Base-by-base conservation (phyloP, 2,888 invertebrate genomes). In the Cheilosia soror region DNA sequence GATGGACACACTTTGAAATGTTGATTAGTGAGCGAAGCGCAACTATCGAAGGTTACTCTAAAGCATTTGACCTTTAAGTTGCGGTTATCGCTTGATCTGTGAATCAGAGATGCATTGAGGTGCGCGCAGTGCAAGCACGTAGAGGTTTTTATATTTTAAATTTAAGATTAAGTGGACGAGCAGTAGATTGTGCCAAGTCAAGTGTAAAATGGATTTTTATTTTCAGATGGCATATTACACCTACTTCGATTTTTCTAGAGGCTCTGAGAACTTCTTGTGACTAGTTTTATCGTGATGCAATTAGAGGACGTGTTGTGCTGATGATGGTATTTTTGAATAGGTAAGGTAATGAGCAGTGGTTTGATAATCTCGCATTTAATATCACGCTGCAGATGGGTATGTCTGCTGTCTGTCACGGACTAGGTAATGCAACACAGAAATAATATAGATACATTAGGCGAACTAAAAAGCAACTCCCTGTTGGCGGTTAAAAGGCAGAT, bases 11-110 rank as follows among this genome's bases (percentile, higher is more conserved):
- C 5, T 44, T 33, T 9, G 44, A 57, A 47, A 55, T 31, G 60
- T 27, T 47, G 51, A 42, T 60, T 60, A 37, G 33, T 29, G 37
- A 55, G 29, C 15, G 27, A n/a, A 66, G 33, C 73, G 71, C 20
- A 20, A 20, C 20, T 20, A 20, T 0, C 20, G 20, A 83, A 83
- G 78, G 78, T 62, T 42, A 78, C 33, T 13, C 44, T 11, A 37
- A 58, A 65, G 47, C 25, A 66, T 27, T 60, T 77, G 82, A 77
- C 76, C 82, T 77, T 66, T 60, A 31, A 25, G 13, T 13, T 49
- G 33, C 15, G 33, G 69, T 58, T 69, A 82, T 82, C 66, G 53
- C 11, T 55, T 20, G 44, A 77, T 62, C 68, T 33, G 25, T 11
- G 13, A 0, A 20, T 20, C 11, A 4, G 15, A 31, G 51, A 60